Evolutionary conservation across 2,888 invertebrate genomes (phyloP).

Genomic region (Ennomos erosarius): DNA sequence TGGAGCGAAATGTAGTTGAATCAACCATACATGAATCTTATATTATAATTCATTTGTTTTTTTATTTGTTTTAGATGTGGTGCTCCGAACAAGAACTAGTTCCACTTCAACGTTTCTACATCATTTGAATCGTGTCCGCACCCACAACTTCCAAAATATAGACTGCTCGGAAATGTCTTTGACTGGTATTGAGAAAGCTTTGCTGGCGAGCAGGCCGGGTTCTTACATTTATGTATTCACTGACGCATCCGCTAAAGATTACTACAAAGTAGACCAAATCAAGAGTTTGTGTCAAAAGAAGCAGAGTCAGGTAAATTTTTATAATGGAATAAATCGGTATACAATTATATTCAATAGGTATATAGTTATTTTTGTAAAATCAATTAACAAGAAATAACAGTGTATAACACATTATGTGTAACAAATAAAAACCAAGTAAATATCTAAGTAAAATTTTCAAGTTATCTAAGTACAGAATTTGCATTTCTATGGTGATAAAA

Average conservation of each 20-base stretch:
- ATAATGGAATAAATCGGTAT: not conserved
- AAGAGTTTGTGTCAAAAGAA: slow-evolving; percentile 38
- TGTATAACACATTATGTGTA: too few relatives aligned
- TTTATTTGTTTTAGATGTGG: slow-evolving; percentile 24
- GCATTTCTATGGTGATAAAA: too few relatives aligned
- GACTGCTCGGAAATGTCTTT: slow-evolving; percentile 38
- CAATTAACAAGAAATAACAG: too few relatives aligned
- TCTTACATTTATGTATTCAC: slow-evolving; percentile 45
- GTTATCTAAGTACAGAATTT: too few relatives aligned
- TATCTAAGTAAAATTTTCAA: too few relatives aligned
- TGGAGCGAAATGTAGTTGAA: too few relatives aligned
- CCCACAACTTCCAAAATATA: not conserved
- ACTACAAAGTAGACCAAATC: slow-evolving; percentile 26
- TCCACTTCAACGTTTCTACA: slow-evolving; percentile 12
- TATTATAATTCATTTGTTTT: slow-evolving; percentile 1
- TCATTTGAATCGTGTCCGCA: slow-evolving; percentile 22
- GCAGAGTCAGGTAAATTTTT: slow-evolving; percentile 36
- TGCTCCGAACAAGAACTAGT: slow-evolving; percentile 27
- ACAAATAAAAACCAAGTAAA: too few relatives aligned
- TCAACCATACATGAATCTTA: too few relatives aligned
- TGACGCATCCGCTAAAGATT: slow-evolving; percentile 45
- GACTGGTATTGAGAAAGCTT: slow-evolving; percentile 31
- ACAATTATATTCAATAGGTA: too few relatives aligned
- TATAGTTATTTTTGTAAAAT: too few relatives aligned
- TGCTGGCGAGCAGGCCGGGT: slow-evolving; percentile 33